Base-by-base conservation (phyloP, 2,113 vertebrate genomes). In the Rhynchopsitta pachyrhyncha region DNA sequence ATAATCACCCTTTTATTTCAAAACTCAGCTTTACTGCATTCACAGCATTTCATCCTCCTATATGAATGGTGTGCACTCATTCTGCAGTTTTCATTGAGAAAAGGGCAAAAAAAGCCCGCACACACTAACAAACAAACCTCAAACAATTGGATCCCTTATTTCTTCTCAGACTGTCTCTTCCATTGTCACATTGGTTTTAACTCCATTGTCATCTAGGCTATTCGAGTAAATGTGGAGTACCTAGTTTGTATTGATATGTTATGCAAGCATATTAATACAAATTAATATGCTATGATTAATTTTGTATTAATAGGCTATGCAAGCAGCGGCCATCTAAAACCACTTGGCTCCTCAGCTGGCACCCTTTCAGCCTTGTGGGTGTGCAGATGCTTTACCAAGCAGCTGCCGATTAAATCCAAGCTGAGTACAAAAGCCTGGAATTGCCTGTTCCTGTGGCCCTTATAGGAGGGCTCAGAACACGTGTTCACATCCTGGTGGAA, bases 131-230 rank as follows among this genome's bases (percentile, higher is more conserved):
- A n/a, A 28, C 13, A 13, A 73, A 68, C 14, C 13, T 68, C 33
- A 46, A 3, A 10, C 8, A 46, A 5, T 19, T 63, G 52, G 18
- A 22, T 82, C 18, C 55, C 20, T 87, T 15, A 22, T 66, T 86
- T 66, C 14, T 67, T 35, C n/a, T 76, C 1, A 1, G 39, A 9
- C 50, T 59, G 3, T 64, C n/a, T 78, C 55, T 80, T 16, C 63
- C 16, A 7, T 46, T 0, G 0, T 49, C 35, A 10, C 0, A 0
- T 28, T 80, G 10, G 33, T 87, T 64, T 62, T 25, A 49, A 19
- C 11, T 79, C 27, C 29, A 10, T 46, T 50, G 22, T 74, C 33
- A 19, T 64, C 16, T 42, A 52, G 37, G 15, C 59, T 68, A 8
- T 57, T 52, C 52, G 24, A 82, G 49, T 35, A 50, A 67, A 41